Conservation (phyloP, 2,113 vertebrate species). For the Hyaena hyaena region DNA sequence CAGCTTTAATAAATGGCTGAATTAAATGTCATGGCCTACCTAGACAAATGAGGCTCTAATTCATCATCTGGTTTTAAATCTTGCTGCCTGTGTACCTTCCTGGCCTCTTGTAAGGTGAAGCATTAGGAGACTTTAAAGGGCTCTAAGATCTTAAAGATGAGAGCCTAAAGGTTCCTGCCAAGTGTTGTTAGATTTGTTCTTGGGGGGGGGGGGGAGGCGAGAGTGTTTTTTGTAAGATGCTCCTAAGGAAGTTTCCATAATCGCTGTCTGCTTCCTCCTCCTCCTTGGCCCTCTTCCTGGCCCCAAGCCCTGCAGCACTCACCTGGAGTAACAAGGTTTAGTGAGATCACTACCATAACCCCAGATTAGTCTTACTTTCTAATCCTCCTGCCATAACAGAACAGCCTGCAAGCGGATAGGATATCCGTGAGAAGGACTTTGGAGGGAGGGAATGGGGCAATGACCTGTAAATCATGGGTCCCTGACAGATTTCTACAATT, state of each 20-base stretch:
- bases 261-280: neutral
- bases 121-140: slow-evolving; percentile 25
- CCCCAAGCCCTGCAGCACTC: neutral
- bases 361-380: slow-evolving; percentile 58
- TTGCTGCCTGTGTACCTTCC: neutral
- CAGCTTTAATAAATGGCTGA: neutral
- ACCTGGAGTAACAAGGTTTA: neutral
- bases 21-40: neutral
- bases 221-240: slow-evolving; percentile 36
- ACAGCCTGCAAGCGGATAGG: neutral
- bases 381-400: slow-evolving; percentile 20
- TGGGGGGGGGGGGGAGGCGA: neutral
- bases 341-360: neutral
- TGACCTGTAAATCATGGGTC: neutral
- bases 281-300: neutral
- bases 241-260: slow-evolving; percentile 18
- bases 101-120: neutral
- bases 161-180: neutral
- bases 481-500: neutral
- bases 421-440: neutral
- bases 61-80: slow-evolving; percentile 47
- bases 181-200: slow-evolving; percentile 42
- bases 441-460: too few relatives aligned
- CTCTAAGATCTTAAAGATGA: slow-evolving; percentile 50
- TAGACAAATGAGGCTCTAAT: neutral